Conservation (phyloP, 2,888 invertebrate species). For the Drosophila paranaensis region DNA sequence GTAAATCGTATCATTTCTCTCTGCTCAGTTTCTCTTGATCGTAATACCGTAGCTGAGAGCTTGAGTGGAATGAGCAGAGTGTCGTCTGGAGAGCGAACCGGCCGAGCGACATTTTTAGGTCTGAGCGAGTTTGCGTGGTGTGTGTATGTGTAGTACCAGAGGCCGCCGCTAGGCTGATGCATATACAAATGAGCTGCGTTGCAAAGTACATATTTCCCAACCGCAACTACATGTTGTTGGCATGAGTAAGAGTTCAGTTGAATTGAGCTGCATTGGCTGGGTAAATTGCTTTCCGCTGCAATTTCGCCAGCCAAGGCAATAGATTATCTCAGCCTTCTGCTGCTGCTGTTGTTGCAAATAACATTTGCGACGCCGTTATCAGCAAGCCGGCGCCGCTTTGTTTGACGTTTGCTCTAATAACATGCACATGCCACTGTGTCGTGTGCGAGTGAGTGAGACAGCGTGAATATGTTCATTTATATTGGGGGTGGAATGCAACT, state of each 20-base stretch:
- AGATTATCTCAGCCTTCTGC: slow-evolving; percentile 16
- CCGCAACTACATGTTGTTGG: slow-evolving; percentile 40
- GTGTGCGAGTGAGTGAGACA: background rate
- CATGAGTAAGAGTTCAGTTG: slow-evolving; percentile 6
- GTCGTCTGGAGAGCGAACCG: background rate
- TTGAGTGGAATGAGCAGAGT: slow-evolving; percentile 6
- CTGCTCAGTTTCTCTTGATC: slow-evolving; percentile 40
- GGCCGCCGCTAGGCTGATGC: slow-evolving; percentile 22
- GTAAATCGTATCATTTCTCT: background rate
- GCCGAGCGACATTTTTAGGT: slow-evolving; percentile 16
- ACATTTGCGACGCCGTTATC: slow-evolving; percentile 44
- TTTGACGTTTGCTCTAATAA: slow-evolving; percentile 36
- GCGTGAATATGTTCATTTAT: background rate
- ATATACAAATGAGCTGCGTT: slow-evolving; percentile 5
- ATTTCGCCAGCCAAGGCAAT: slow-evolving; percentile 1
- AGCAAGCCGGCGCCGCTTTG: slow-evolving; percentile 44
- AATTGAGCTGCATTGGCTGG: background rate
- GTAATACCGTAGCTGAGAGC: slow-evolving; percentile 39
- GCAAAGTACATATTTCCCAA: slow-evolving; percentile 23
- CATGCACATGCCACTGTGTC: slow-evolving; percentile 27
- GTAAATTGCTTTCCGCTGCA: background rate
- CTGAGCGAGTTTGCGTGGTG: slow-evolving; percentile 25
- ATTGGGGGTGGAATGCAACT: slow-evolving; percentile 26
- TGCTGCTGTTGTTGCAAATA: slow-evolving; percentile 35
- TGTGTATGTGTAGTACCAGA: slow-evolving; percentile 29